Base-by-base conservation (phyloP, 2,797 vertebrate genomes). In the Channa striata region DNA sequence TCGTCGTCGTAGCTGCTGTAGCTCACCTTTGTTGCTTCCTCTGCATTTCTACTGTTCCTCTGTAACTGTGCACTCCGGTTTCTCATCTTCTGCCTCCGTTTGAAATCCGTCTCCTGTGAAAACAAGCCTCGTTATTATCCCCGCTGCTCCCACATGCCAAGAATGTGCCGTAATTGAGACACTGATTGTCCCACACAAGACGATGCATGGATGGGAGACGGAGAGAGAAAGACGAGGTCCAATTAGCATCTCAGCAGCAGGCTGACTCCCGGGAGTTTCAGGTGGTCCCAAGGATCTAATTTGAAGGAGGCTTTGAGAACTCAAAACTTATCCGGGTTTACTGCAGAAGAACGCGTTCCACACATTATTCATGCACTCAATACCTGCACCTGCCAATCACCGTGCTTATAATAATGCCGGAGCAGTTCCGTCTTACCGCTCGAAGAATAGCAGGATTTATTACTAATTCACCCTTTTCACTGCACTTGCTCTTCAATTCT, bases 161-260 rank as follows among this genome's bases (percentile, higher is more conserved):
- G 20, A 54, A 66, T 78, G 72, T 20, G 59, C 64, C 63, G 60
- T 79, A 81, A 86, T 72, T 69, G 78, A 84, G 71, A 76, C 80
- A 84, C 88, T 82, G 81, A 90, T 89, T 87, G 36, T 90, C 83
- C 82, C 78, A 81, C 84, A 80, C 76, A 68, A 72, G 62, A 59
- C 16, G 47, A 59, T 3, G 57, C 68, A 13, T 4, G 34, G 78
- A 69, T 70, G 54, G 70, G 60, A 84, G 67, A 46, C 34, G 30
- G 71, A 58, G 69, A 11, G 53, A 71, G 49, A 53, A 56, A 83
- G 76, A 74, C 54, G 17, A 69, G 64, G 60, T 67, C 78, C 81
- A 90, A 91, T 91, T 88, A 89, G 83, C 59, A 67, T 83, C 79
- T 52, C 68, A 16, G 72, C 82, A 72, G 72, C 64, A 71, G 74